Evolutionary conservation across 2,113 vertebrate species (phyloP).

Genomic region (Poecilia latipinna): DNA sequence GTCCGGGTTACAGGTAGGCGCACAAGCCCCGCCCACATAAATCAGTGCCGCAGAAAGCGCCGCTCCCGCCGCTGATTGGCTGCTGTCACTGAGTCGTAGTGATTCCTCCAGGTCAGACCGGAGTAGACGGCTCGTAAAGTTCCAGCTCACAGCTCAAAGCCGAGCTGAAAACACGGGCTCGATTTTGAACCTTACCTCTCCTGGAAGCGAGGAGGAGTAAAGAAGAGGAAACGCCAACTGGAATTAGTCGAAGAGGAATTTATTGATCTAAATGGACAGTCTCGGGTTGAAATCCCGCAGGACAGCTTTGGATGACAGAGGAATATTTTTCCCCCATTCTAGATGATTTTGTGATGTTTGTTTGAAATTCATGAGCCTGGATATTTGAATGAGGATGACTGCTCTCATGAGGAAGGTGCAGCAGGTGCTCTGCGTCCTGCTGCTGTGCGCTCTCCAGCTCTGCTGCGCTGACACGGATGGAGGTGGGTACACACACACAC

Average conservation of each 20-base stretch:
- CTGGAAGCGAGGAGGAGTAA: background rate
- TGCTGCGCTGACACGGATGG: constrained; percentile 65
- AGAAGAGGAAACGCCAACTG: background rate
- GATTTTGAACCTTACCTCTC: background rate
- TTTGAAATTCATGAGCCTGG: constrained; percentile 10
- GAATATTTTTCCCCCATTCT: background rate
- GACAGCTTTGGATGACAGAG: rapidly evolving
- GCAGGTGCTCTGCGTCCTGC: constrained; percentile 60
- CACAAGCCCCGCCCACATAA: constrained; percentile 36
- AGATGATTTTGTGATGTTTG: background rate
- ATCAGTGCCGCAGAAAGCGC: constrained; percentile 47
- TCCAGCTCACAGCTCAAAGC: constrained; percentile 20
- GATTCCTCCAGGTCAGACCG: constrained; percentile 41
- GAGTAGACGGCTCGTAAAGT: constrained; percentile 4
- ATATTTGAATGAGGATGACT: constrained; percentile 49
- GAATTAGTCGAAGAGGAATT: background rate
- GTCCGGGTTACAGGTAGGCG: background rate
- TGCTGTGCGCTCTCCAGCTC: constrained; percentile 50
- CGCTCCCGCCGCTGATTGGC: constrained; percentile 66
- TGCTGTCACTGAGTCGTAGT: constrained; percentile 54
- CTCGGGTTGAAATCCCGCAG: background rate
- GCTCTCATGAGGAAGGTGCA: constrained; percentile 23
- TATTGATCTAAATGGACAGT: constrained; percentile 5
- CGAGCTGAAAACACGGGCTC: constrained; percentile 7
- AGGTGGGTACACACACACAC: constrained; percentile 55